Conservation (phyloP, 2,113 vertebrate species). For the Colius striatus region DNA sequence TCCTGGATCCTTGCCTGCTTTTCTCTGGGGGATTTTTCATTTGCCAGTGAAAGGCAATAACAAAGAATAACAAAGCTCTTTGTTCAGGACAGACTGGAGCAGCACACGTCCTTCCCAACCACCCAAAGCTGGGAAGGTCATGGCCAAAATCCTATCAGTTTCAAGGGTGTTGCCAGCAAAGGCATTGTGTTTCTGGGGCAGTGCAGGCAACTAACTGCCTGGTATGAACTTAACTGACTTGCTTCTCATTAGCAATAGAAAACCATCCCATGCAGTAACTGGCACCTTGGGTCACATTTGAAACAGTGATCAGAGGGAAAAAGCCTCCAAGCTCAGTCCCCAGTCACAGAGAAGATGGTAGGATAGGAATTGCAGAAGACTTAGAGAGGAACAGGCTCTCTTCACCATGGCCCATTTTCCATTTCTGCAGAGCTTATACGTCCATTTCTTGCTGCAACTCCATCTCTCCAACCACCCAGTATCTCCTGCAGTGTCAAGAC, state of each 20-base stretch:
- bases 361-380: not conserved
- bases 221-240: not conserved
- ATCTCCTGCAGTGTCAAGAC: not conserved
- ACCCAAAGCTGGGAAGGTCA: not conserved
- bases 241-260: not conserved
- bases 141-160: not conserved
- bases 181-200: not conserved
- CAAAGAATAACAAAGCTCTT: not conserved
- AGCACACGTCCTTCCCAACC: not conserved
- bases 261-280: accelerated
- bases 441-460: not conserved
- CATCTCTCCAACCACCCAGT: accelerated
- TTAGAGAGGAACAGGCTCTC: not conserved
- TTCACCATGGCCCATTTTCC: not conserved
- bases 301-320: not conserved
- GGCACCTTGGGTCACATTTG: not conserved
- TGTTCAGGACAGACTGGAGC: not conserved
- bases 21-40: conserved; percentile 22
- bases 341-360: not conserved
- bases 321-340: not conserved
- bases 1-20: conserved; percentile 41
- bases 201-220: not conserved
- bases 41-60: not conserved
- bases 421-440: not conserved
- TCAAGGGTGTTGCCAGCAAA: not conserved